Evolutionary conservation across 2,113 vertebrate genomes (phyloP).

Genomic region (Sula dactylatra): DNA sequence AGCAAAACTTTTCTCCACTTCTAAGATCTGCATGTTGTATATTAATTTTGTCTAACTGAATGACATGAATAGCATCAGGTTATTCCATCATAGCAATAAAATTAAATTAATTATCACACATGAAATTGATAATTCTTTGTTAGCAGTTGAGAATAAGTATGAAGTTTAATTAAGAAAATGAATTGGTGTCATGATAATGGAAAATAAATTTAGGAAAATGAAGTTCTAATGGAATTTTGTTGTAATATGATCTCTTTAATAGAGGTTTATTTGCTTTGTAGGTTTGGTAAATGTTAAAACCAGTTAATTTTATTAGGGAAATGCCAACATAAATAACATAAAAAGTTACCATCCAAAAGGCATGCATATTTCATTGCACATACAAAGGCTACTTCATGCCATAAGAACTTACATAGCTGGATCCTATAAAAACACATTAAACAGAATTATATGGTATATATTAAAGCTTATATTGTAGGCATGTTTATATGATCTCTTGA

Average conservation of each 20-base stretch:
- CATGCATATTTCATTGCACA: background rate
- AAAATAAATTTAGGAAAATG: conserved; percentile 5
- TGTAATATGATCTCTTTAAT: background rate
- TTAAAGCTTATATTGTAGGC: background rate
- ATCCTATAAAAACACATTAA: background rate
- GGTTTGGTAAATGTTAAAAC: background rate
- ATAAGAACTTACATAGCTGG: background rate
- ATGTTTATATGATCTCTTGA: background rate
- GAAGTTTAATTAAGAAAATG: conserved; percentile 6
- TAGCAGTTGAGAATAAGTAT: background rate
- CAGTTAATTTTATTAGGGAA: background rate
- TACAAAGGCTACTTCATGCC: background rate
- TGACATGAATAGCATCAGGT: background rate
- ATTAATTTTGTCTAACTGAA: background rate
- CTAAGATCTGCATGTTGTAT: background rate
- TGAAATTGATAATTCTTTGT: background rate
- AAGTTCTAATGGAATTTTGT: background rate
- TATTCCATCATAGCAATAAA: background rate
- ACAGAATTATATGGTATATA: background rate
- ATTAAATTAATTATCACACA: background rate
- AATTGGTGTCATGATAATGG: background rate
- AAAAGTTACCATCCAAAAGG: background rate
- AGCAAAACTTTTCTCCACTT: background rate
- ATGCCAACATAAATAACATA: background rate
- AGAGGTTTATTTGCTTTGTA: background rate